Percentiles rank a stretch among this genome's conserved stretches.
These are phyloP conservation scores for Neoniphon sammara DNA, from an alignment of 2,797 vertebrate genomes.

Conservation along the genomic window DNA sequence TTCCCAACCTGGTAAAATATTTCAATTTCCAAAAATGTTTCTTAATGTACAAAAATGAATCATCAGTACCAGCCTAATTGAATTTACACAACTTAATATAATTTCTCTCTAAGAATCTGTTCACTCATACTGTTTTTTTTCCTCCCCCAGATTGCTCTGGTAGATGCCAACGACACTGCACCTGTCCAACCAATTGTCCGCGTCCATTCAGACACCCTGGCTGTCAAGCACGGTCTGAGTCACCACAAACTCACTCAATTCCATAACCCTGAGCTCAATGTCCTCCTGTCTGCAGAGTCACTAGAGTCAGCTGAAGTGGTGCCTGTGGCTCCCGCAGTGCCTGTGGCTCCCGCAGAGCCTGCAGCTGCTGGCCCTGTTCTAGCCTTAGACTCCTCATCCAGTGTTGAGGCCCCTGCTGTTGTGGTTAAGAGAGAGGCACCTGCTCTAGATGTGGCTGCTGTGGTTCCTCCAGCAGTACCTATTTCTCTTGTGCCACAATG, in stretches of 20 bases:
- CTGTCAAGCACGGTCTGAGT: constrained; percentile 60
- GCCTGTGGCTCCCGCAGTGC: constrained; percentile 12
- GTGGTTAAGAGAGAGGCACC: too few relatives aligned
- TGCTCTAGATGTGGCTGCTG: neutral
- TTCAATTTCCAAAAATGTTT: neutral
- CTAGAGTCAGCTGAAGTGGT: constrained; percentile 62
- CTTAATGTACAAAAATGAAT: fast-evolving
- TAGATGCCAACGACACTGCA: constrained; percentile 63
- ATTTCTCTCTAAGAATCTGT: constrained; percentile 11
- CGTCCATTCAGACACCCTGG: constrained; percentile 25
- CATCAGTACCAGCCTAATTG: too few relatives aligned
- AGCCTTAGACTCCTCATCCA: neutral
- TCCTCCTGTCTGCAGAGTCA: constrained; percentile 72
- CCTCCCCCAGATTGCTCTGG: constrained; percentile 49
- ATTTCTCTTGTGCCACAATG: constrained; percentile 56
- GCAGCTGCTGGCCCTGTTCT: neutral
- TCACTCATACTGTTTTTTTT: constrained; percentile 19
- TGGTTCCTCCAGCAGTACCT: neutral
- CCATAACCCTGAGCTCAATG: constrained; percentile 67
- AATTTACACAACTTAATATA: neutral
- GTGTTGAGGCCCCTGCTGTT: too few relatives aligned
- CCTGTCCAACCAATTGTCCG: constrained; percentile 44
- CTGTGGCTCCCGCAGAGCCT: neutral
- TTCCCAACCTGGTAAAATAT: constrained; percentile 71
- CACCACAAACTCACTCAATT: constrained; percentile 77